A percentile compares a stretch with the other conserved stretches of the same genome.
Conservation (phyloP, 2,797 vertebrate genomes). For the Diceros bicornis region DNA sequence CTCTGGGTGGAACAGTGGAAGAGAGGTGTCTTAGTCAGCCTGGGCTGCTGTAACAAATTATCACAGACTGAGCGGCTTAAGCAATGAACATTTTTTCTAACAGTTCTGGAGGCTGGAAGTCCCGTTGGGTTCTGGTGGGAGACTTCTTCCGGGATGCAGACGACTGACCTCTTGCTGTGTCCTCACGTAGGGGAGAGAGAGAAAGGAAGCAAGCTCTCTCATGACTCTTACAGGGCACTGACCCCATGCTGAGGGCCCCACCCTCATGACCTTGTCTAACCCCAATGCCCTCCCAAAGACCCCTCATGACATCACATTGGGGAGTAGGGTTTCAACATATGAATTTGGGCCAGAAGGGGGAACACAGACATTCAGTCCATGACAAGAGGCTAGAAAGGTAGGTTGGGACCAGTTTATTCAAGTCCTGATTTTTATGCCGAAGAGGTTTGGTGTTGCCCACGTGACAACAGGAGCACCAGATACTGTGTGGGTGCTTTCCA, state of each 20-base stretch:
- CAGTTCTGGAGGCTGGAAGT: background rate
- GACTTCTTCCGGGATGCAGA: background rate
- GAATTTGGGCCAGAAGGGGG: too few relatives aligned
- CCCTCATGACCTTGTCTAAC: background rate
- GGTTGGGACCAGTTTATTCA: background rate
- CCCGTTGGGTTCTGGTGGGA: background rate
- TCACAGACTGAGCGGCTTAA: background rate
- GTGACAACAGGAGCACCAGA: background rate
- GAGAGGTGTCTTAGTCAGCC: background rate
- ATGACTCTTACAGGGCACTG: too few relatives aligned
- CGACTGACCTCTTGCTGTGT: rapidly evolving
- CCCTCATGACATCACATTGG: background rate
- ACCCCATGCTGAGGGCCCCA: background rate
- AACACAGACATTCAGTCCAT: rapidly evolving
- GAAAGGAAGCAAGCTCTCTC: background rate
- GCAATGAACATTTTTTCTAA: background rate
- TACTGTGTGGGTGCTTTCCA: too few relatives aligned
- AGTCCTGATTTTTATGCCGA: background rate
- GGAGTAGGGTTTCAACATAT: background rate
- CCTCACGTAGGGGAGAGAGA: background rate
- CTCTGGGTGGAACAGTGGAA: too few relatives aligned
- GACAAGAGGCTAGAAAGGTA: background rate
- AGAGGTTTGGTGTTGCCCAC: background rate
- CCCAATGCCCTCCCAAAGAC: background rate
- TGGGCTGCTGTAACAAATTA: rapidly evolving